These are phyloP conservation scores for Salvelinus fontinalis DNA, from an alignment of 2,113 vertebrate species.

Conservation along the genomic window DNA sequence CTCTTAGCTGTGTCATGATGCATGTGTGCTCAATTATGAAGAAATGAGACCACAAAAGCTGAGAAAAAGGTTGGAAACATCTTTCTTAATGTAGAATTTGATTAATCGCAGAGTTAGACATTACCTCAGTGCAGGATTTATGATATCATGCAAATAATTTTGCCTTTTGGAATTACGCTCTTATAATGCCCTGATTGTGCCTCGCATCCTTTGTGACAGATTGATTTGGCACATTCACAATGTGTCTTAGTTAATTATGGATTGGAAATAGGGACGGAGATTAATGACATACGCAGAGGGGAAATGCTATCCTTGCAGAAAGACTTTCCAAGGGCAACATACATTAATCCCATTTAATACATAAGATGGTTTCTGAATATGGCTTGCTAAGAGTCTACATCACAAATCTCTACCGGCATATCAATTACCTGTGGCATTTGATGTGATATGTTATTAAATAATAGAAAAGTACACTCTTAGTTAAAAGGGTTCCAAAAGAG, in stretches of 20 bases:
- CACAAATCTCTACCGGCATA: no score
- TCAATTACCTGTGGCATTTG: no score
- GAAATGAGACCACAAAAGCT: constrained; percentile 21
- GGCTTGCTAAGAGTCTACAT: no score
- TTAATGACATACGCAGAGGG: constrained; percentile 14
- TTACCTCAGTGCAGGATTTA: constrained; percentile 28
- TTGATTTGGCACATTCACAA: constrained; percentile 29
- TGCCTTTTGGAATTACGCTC: constrained; percentile 25
- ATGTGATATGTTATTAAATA: no score
- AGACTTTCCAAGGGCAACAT: no score
- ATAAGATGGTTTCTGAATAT: no score
- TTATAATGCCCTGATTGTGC: constrained; percentile 12
- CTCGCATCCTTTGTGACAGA: constrained; percentile 22
- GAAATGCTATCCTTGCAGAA: neutral
- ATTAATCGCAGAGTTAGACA: neutral
- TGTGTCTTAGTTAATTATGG: constrained; percentile 41
- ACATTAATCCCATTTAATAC: no score
- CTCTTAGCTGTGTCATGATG: no score
- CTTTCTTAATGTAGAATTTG: constrained; percentile 18
- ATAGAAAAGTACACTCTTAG: no score
- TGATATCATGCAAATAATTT: constrained; percentile 38
- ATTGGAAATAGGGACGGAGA: constrained; percentile 21
- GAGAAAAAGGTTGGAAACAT: constrained; percentile 30
- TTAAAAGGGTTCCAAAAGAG: no score
- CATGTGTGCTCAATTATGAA: neutral